Conservation (phyloP, 2,797 vertebrate genomes). For the Chelmon rostratus region DNA sequence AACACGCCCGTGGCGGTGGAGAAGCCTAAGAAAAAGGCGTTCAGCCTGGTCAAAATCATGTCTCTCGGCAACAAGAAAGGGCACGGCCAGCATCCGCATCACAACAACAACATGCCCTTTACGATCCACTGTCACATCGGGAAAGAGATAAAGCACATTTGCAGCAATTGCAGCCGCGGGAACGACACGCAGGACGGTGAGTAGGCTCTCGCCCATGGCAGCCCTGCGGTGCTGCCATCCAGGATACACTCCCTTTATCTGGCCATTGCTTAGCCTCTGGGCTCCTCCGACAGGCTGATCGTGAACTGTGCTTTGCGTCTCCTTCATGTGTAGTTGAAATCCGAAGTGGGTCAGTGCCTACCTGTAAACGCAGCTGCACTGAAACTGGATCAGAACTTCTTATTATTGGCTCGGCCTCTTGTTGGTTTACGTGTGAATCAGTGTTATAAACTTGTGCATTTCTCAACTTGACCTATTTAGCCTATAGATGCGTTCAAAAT, state of each 20-base stretch:
- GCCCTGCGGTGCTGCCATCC: constrained; percentile 50
- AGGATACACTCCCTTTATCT: constrained; percentile 9
- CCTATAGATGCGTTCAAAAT: neutral
- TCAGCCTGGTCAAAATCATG: constrained; percentile 94
- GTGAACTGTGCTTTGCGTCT: neutral
- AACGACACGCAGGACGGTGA: constrained; percentile 95
- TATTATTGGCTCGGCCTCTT: constrained; percentile 28
- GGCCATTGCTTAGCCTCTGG: constrained; percentile 6
- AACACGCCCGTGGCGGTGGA: constrained; percentile 86
- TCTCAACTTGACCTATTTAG: neutral
- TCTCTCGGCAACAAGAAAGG: constrained; percentile 89
- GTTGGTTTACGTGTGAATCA: constrained; percentile 14
- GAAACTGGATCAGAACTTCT: constrained; percentile 63
- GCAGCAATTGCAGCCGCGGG: constrained; percentile 98
- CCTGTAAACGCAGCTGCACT: constrained; percentile 27
- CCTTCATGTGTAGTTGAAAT: neutral
- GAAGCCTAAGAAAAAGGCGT: constrained; percentile 92
- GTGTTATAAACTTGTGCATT: neutral
- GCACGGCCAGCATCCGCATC: constrained; percentile 80
- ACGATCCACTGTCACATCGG: constrained; percentile 97
- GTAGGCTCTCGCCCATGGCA: constrained; percentile 71
- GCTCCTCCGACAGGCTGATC: too few species aligned
- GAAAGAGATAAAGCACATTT: constrained; percentile 99
- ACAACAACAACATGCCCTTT: constrained; percentile 94
- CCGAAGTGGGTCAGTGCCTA: constrained; percentile 6